Conservation (phyloP, 2,888 invertebrate species). For the Metallyticus violacea region DNA sequence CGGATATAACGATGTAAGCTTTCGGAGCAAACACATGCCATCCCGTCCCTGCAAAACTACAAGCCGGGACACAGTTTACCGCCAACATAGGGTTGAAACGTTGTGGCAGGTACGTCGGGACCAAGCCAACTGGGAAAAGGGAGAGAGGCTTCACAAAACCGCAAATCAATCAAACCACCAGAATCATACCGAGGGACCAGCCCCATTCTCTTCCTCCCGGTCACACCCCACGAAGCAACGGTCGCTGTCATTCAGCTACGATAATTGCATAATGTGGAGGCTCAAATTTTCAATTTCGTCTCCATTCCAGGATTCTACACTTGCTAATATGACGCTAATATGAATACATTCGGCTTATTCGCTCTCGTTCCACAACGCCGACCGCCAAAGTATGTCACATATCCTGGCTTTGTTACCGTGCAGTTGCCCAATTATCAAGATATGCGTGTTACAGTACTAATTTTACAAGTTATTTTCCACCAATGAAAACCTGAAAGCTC, state of each 20-base stretch:
- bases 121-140: too few species aligned
- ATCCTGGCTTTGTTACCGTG: background rate
- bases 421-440: background rate
- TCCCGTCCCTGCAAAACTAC: too few species aligned
- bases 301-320: too few species aligned
- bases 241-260: too few species aligned
- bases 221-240: background rate
- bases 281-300: background rate
- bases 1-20: too few species aligned
- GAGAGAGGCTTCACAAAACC: background rate
- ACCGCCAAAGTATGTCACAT: background rate
- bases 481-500: background rate
- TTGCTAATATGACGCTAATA: too few species aligned
- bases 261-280: background rate
- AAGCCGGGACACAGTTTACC: background rate
- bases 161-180: background rate
- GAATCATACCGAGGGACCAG: background rate
- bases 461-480: background rate
- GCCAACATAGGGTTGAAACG: background rate
- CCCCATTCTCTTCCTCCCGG: too few species aligned
- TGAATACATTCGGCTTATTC: too few species aligned
- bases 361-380: too few species aligned
- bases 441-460: background rate
- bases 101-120: too few species aligned
- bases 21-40: too few species aligned